These are phyloP conservation scores for Gonioctena quinquepunctata DNA, from an alignment of 1,140 invertebrate genomes.

Conservation along the genomic window DNA sequence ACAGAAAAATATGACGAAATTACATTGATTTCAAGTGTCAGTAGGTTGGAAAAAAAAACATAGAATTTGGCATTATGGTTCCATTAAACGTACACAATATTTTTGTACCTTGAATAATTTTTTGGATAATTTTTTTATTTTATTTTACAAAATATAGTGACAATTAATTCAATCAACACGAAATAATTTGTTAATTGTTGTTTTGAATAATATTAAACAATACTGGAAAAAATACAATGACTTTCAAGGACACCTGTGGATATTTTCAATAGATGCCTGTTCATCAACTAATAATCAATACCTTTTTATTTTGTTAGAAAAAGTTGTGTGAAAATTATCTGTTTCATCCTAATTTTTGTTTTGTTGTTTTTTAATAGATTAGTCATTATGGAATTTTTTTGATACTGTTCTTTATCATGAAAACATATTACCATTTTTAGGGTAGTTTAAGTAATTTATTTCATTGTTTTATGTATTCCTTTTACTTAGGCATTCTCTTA, in stretches of 20 bases:
- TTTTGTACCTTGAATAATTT: too few relatives aligned
- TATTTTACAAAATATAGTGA: too few relatives aligned
- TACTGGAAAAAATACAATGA: not conserved
- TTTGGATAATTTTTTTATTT: too few relatives aligned
- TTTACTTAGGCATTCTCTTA: slow-evolving; percentile 41
- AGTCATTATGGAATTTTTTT: slow-evolving; percentile 36
- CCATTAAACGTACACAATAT: too few relatives aligned
- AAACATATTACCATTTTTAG: slow-evolving; percentile 33
- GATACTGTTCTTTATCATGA: slow-evolving; percentile 34
- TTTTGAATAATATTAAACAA: not conserved
- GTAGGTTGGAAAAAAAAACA: too few relatives aligned
- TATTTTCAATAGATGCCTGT: slow-evolving; percentile 33
- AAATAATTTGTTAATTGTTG: too few relatives aligned
- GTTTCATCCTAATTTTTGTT: slow-evolving; percentile 28
- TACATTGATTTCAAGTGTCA: too few relatives aligned
- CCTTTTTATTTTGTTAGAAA: slow-evolving; percentile 16
- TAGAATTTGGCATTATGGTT: too few relatives aligned
- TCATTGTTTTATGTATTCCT: slow-evolving; percentile 35
- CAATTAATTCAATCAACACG: too few relatives aligned
- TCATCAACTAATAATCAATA: slow-evolving; percentile 45
- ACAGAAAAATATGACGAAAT: too few relatives aligned
- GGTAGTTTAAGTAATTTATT: slow-evolving; percentile 40
- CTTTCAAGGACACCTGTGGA: not conserved
- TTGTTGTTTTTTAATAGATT: slow-evolving; percentile 32
- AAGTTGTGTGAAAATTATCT: slow-evolving; percentile 19